These are phyloP conservation scores for Diloba caeruleocephala DNA, from an alignment of 2,888 invertebrate species.

Conservation along the genomic window DNA sequence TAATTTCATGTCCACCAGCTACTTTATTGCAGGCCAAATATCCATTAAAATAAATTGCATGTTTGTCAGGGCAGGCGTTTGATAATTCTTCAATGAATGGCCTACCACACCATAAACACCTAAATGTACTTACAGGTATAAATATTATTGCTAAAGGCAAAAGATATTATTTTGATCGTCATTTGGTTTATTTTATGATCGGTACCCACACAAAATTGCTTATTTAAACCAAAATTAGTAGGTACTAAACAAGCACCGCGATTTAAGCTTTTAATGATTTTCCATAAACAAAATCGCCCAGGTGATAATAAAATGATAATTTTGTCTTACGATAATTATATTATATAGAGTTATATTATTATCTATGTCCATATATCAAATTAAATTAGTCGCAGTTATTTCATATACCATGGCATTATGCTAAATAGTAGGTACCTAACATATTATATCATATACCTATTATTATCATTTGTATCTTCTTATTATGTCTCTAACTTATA, in stretches of 20 bases:
- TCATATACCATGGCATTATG: too few species aligned
- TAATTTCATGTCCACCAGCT: slow-evolving; percentile 51
- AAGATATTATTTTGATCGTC: slow-evolving; percentile 25
- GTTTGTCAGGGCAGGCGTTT: slow-evolving; percentile 43
- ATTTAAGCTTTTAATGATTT: slow-evolving; percentile 55
- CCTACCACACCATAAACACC: slow-evolving; percentile 52
- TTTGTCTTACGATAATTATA: slow-evolving; percentile 43
- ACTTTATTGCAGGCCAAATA: slow-evolving; percentile 43
- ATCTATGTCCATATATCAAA: slow-evolving; percentile 15
- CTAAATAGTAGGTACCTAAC: too few species aligned
- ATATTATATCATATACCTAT: too few species aligned
- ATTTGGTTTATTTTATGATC: slow-evolving; percentile 38
- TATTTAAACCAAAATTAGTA: slow-evolving; percentile 57
- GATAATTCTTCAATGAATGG: slow-evolving; percentile 52
- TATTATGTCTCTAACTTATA: background rate
- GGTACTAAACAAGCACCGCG: slow-evolving; percentile 47
- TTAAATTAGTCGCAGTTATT: slow-evolving; percentile 19
- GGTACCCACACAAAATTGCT: slow-evolving; percentile 49
- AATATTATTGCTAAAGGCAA: slow-evolving; percentile 24
- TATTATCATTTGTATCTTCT: too few species aligned
- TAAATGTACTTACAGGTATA: slow-evolving; percentile 34
- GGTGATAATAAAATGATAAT: slow-evolving; percentile 55
- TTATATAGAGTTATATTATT: slow-evolving; percentile 12
- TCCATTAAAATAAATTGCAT: slow-evolving; percentile 55
- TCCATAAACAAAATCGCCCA: slow-evolving; percentile 53